Base-by-base conservation (phyloP, 2,888 invertebrate genomes). In the Trichogramma dendrolimi region DNA sequence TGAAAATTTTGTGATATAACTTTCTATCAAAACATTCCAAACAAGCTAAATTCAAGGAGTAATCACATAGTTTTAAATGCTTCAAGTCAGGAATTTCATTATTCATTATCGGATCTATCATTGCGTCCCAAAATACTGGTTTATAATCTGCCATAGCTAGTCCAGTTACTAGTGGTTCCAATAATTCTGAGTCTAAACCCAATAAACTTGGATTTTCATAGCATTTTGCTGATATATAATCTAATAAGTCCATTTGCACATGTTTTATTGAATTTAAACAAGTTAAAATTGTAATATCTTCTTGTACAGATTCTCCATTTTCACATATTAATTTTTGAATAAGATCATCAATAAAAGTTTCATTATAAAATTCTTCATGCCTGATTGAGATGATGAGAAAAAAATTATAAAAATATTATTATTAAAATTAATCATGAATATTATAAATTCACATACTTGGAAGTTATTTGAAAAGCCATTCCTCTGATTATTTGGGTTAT, bases 121-220 rank as follows among this genome's bases (percentile, higher is more conserved):
- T 74, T 11, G 70, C 70, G 0, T 80, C 72, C 87, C 87, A 89
- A 64, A 81, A 71, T 6, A 79, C 73, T 0, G 89, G 87, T 27
- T 81, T 83, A 73, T 84, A 87, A 77, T 87, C 84, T 55, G 85
- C 83, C 68, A 81, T 80, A 2, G 85, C 80, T n/a, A 87, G 79
- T 50, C 82, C 83, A 71, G 82, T 81, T 50, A 86, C 76, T 70
- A 87, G 80, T 44, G 78, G 78, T 63, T 83, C 81, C 38, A 86
- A 73, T 4, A 81, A 71, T 67, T 78, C 73, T 0, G 80, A 73
- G 42, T 82, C 76, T 3, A 80, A 80, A 38, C 77, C 72, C 7
- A 86, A 72, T 0, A 79, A 69, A 0, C 69, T 67, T 0, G 82
- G 80, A 63, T 83, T 71, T 5, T 81, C 71, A 0, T 79, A 75